Evolutionary conservation across 2,797 vertebrate genomes (phyloP).

Genomic region (Morus bassanus): DNA sequence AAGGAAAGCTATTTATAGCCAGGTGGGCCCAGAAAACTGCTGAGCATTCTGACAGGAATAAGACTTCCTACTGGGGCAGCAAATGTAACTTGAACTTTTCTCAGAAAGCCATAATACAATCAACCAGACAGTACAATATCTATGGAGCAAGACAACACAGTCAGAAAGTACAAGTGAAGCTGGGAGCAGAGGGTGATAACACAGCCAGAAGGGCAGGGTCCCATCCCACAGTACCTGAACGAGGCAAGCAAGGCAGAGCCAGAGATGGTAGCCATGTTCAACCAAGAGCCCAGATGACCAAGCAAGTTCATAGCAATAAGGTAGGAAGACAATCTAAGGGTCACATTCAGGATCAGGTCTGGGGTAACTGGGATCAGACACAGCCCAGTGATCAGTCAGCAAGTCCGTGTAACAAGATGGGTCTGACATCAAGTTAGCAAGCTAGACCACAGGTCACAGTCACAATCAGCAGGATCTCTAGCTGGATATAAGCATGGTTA

Average conservation of each 20-base stretch:
- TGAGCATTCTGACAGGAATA: neutral
- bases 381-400: neutral
- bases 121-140: neutral
- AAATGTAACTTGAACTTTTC: neutral
- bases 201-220: neutral
- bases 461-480: neutral
- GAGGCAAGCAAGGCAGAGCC: neutral
- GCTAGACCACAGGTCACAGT: neutral
- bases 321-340: neutral
- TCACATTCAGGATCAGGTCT: neutral
- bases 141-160: rapidly evolving
- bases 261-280: neutral
- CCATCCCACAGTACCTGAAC: neutral
- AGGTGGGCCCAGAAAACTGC: neutral
- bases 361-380: neutral
- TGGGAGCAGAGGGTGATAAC: neutral
- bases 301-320: neutral
- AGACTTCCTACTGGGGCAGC: neutral
- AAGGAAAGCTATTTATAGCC: neutral
- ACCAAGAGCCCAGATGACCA: neutral
- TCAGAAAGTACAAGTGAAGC: neutral
- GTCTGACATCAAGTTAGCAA: neutral
- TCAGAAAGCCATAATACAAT: neutral
- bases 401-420: rapidly evolving
- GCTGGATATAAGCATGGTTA: rapidly evolving